phyloP scores from a whole-genome alignment of 2,113 vertebrate species.

The Pycnonotus jocosus region DNA sequence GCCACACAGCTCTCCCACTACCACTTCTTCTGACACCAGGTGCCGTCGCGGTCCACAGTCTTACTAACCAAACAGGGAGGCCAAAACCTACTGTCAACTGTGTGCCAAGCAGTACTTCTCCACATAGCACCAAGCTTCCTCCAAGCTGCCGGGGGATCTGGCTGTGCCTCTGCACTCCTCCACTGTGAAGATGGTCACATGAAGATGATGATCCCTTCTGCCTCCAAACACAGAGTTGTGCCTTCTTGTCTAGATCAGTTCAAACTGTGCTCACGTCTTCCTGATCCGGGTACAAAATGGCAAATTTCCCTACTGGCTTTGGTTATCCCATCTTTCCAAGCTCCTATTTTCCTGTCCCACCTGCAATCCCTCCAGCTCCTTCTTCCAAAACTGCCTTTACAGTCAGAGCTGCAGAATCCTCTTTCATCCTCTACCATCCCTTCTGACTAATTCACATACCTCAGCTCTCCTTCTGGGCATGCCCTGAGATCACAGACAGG shows the following conservation, averaged over 20 bases:
- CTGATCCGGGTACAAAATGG: background rate
- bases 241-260: background rate
- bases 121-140: accelerated
- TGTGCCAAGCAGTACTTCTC: background rate
- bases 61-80: background rate
- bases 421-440: slow-evolving; percentile 9
- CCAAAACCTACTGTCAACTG: background rate
- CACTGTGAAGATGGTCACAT: accelerated
- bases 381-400: slow-evolving; percentile 15
- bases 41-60: accelerated
- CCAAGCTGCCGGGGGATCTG: background rate
- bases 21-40: accelerated
- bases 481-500: background rate
- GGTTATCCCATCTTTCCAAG: background rate
- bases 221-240: background rate
- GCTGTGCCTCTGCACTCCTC: background rate
- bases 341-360: background rate
- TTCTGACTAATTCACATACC: background rate
- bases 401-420: background rate
- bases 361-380: slow-evolving; percentile 16
- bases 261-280: background rate
- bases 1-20: background rate
- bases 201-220: background rate
- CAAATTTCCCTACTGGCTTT: background rate
- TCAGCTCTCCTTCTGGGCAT: slow-evolving; percentile 3